Conservation (phyloP, 2,113 vertebrate genomes). For the Pituophis catenifer region DNA sequence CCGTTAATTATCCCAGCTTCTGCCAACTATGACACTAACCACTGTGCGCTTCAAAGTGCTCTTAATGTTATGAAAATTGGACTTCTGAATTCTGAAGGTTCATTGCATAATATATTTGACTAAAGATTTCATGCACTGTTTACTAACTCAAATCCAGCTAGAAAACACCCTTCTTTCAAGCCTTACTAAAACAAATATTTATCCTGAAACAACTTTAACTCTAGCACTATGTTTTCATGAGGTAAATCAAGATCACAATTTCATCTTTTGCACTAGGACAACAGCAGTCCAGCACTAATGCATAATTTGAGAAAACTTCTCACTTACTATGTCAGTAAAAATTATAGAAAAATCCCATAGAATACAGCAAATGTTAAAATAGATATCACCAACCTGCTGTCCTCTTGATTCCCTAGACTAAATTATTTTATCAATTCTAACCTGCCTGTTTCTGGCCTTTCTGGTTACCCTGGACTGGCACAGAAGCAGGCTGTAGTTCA, state of each 20-base stretch:
- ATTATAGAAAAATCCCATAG: background rate
- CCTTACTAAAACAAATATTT: conserved; percentile 49
- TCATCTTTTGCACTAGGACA: background rate
- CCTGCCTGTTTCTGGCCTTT: background rate
- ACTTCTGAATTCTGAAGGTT: accelerated
- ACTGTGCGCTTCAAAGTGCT: background rate
- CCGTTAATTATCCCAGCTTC: too few relatives aligned
- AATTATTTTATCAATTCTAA: background rate
- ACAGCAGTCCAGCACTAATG: background rate
- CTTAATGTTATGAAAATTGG: background rate
- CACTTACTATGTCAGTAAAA: too few relatives aligned
- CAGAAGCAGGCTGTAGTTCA: background rate
- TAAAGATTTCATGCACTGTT: conserved; percentile 13
- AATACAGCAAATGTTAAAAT: background rate
- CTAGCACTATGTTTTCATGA: background rate
- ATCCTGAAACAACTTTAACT: conserved; percentile 32
- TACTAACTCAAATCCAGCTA: conserved; percentile 20
- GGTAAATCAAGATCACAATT: background rate
- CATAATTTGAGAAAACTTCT: background rate
- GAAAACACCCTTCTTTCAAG: conserved; percentile 47
- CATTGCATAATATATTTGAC: accelerated
- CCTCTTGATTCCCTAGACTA: background rate
- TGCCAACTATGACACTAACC: background rate
- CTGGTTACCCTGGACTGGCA: background rate
- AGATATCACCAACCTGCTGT: background rate